Evolutionary conservation across 1,140 invertebrate genomes (phyloP).

Genomic region (Diachasmimorpha longicaudata): DNA sequence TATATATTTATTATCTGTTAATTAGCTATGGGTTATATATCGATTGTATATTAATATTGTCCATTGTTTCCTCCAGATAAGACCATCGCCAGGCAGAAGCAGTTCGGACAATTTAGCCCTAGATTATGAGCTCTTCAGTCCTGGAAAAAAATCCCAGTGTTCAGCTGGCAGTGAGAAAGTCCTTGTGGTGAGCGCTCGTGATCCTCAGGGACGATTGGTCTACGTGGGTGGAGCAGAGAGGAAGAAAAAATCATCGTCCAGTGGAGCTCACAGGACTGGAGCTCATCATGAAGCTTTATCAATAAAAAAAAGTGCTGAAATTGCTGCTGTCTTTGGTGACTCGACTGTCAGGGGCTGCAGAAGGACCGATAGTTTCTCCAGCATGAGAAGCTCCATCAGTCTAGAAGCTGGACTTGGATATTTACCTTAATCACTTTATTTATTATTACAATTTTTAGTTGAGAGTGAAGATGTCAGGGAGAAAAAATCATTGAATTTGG

Average conservation of each 20-base stretch:
- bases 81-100: constrained; percentile 41
- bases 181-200: constrained; percentile 65
- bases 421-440: constrained; percentile 44
- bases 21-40: no score
- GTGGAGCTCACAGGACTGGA: constrained; percentile 37
- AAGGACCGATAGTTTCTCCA: constrained; percentile 52
- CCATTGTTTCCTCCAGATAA: constrained; percentile 36
- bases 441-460: background rate
- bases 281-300: constrained; percentile 75
- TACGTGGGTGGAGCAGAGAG: constrained; percentile 64
- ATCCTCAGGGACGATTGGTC: constrained; percentile 63
- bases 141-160: constrained; percentile 54
- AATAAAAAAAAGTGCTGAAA: constrained; percentile 87
- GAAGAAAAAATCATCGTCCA: constrained; percentile 47
- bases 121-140: constrained; percentile 74
- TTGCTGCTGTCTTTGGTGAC: constrained; percentile 78
- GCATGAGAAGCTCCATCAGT: constrained; percentile 54
- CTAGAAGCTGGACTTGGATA: constrained; percentile 59
- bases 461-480: background rate
- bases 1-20: no score
- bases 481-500: no score
- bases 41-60: background rate
- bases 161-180: constrained; percentile 59
- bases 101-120: constrained; percentile 71
- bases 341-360: constrained; percentile 43